Evolutionary conservation across 2,888 invertebrate species (phyloP), one percentile per base, ranked within the genome.

Genomic region (Timema podura): DNA sequence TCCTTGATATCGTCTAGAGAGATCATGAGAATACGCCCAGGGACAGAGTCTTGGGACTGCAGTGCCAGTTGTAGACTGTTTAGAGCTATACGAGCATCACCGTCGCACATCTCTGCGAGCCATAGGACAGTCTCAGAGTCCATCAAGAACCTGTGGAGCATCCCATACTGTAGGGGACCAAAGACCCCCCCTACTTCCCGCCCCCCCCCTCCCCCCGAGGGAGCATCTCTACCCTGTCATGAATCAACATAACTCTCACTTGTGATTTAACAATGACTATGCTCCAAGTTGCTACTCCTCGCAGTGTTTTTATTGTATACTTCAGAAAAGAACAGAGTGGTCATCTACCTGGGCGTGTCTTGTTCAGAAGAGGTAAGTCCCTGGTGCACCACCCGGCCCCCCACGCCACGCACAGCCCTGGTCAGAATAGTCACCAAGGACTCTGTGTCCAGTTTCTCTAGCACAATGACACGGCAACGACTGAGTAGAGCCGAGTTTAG

Each of bases 401-500:
- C 77, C 68, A 85, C 79, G 66, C 76, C 78, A 47, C 75, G 77
- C 0, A 88, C 79, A 48, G 91, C 89, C 72, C 84, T 84, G 74
- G 83, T 82, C 73, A 93, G 80, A 76, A 93, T 91, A 10, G 80
- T 76, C 71, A 85, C 76, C 47, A 93, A 80, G 79, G 88, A 84
- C 48, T 85, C 83, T 13, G 84, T 79, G 64, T 83, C 80, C 46
- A 93, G 82, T 81, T 92, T 93, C 74, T 91, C 87, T 79, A 92
- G 81, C 0, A 90, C 87, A 72, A 93, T 85, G 3, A 93, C 91
- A 74, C 90, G 84, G 77, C 92, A 93, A 45, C 93, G 85, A 79
- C 92, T 92, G 10, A 93, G 82, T 48, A 94, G 80, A 0, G 93
- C 92, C 74, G 88, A 88, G 80, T 93, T 93, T 66, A 93, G 85